Evolutionary conservation across 2,888 invertebrate genomes (phyloP), one percentile per base, ranked within the genome.

Genomic region (Blastobasis adustella): DNA sequence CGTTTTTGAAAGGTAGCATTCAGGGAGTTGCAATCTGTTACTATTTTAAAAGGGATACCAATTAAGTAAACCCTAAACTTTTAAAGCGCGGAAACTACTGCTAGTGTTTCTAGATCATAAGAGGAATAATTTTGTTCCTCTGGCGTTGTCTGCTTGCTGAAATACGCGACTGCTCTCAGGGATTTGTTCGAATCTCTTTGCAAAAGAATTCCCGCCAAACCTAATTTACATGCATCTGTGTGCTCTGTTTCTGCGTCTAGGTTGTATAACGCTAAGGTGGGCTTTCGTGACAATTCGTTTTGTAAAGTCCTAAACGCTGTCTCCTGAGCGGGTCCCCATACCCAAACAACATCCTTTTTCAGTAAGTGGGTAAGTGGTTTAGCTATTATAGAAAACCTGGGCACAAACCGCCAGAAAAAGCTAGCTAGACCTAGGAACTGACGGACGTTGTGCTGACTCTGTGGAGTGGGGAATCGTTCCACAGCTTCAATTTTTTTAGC

Each of bases 381-480:
- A 0, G 60, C 52, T 6, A 60, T 53, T 44, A 39, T 7, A 4
- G 62, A 53, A 49, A 58, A 57, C 8, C 45, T 42, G 10, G 45
- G 40, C 0, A 63, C 50, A 45, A 60, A 63, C 10, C 54, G 56
- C 3, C 60, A 10, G 46, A 58, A 63, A 47, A 52, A 63, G 42
- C 54, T 50, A 5, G 49, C 50, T 1, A 63, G 36, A 0, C 60
- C 63, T 3, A 63, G 9, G 49, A 61, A 61, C 40, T 57, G 59
- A 6, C 57, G 42, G 1, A 60, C 47, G 1, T 55, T 49, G n/a
- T n/a, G n/a, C n/a, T 59, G 47, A 10, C 54, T 55, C 9, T 6
- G 37, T 1, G 58, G 60, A n/a, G 6, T 36, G 0, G 54, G 57
- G 38, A 59, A 60, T 6, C 56, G 45, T 38, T 43, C 5, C 0